Evolutionary conservation across 2,113 vertebrate genomes (phyloP), one percentile per base, ranked within the genome.

Genomic region (Brevimyrus niger): DNA sequence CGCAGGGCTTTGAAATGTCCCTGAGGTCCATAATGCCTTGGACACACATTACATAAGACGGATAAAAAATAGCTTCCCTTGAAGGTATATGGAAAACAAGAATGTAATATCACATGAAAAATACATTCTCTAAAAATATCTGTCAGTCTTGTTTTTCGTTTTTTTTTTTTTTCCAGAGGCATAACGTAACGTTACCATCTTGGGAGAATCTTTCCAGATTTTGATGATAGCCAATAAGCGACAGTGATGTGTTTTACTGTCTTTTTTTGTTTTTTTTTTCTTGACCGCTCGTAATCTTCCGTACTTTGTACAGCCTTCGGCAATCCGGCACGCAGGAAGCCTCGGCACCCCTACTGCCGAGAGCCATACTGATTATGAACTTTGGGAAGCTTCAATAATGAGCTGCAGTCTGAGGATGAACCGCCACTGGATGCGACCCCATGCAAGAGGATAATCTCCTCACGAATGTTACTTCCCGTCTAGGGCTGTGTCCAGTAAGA

Each of bases 401-500:
- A 50, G 83, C 47, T 85, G 19, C 1, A 38, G 31, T 76, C 69
- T 85, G 46, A 13, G 6, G 50, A n/a, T 55, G n/a, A 51, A 42
- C 13, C 38, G 7, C 6, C n/a, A 21, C 50, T 53, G 13, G 27
- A 51, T 35, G 50, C 27, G 11, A 55, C 85, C 17, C 3, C 7
- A 35, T 55, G 5, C 84, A 27, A 86, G 27, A 51, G 0, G 21
- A 44, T 19, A 46, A 47, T 23, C 17, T 9, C 7, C 35, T 44
- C 38, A 83, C 2, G 23, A 46, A 83, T 21, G 80, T 23, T 83
- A 21, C 4, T 42, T 42, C 93, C 92, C 89, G 91, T 92, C 94
- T 94, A 92, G 92, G 92, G 91, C 93, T 92, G 90, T 55, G 89
- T 92, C 91, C 92, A 92, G 91, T 91, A 93, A 93, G 88, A 93